Percentiles rank a stretch among this genome's conserved stretches.
phyloP scores from a whole-genome alignment of 2,113 vertebrate genomes.

The Centrocercus urophasianus region DNA sequence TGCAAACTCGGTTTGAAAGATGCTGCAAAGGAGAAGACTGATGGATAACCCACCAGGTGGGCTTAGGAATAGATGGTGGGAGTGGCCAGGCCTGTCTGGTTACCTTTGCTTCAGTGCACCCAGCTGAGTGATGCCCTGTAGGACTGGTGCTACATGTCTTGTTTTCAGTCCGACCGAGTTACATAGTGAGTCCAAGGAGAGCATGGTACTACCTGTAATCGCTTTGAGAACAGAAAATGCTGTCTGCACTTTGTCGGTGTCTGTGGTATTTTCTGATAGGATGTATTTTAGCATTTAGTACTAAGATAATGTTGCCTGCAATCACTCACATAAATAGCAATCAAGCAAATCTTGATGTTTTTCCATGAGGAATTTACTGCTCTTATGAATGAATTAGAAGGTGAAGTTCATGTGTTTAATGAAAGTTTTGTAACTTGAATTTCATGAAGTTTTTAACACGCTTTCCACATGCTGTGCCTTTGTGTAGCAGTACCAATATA shows the following conservation, averaged over 20 bases:
- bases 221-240: conserved; percentile 37
- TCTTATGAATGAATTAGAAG: background rate
- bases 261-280: background rate
- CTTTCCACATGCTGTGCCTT: background rate
- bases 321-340: background rate
- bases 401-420: background rate
- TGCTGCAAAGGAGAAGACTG: background rate
- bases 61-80: background rate
- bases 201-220: background rate
- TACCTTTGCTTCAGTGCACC: background rate
- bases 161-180: conserved; percentile 37
- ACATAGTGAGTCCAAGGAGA: background rate
- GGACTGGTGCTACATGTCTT: background rate
- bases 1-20: background rate
- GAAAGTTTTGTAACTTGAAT: background rate
- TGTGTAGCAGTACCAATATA: background rate
- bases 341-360: background rate
- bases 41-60: background rate
- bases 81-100: background rate
- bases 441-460: background rate
- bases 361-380: background rate
- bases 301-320: background rate
- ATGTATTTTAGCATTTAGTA: background rate
- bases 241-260: conserved; percentile 18
- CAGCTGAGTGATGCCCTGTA: background rate